Conservation (phyloP, 2,888 invertebrate species). For the Eupsilia transversa region DNA sequence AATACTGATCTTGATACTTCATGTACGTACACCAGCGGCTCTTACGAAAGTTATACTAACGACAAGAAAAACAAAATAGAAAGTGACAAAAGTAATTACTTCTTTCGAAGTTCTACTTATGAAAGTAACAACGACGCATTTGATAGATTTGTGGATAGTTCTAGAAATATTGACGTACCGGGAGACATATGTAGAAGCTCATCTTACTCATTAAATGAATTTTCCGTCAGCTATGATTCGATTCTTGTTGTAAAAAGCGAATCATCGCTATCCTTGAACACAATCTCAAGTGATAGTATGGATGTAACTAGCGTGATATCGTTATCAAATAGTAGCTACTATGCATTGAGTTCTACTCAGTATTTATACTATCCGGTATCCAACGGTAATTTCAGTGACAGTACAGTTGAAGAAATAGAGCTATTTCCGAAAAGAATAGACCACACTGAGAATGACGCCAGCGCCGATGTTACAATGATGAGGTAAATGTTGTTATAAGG, state of each 20-base stretch:
- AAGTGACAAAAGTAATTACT: conserved; percentile 15
- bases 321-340: conserved; percentile 60
- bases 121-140: neutral
- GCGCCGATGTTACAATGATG: conserved; percentile 25
- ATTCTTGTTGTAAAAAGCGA: conserved; percentile 68
- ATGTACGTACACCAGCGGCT: conserved; percentile 14
- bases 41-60: conserved; percentile 13
- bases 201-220: conserved; percentile 16
- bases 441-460: conserved; percentile 44
- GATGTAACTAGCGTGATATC: conserved; percentile 72
- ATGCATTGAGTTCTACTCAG: conserved; percentile 62
- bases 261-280: conserved; percentile 71
- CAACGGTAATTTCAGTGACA: conserved; percentile 26
- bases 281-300: conserved; percentile 54
- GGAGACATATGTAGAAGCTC: neutral
- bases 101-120: neutral
- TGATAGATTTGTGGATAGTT: conserved; percentile 14
- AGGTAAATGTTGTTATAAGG: conserved; percentile 51
- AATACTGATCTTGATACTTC: conserved; percentile 26
- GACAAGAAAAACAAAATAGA: conserved; percentile 14
- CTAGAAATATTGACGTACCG: conserved; percentile 5
- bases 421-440: conserved; percentile 53
- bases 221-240: conserved; percentile 68
- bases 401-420: conserved; percentile 53
- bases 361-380: conserved; percentile 60